phyloP scores from a whole-genome alignment of 2,888 invertebrate species.

The Protophormia terraenovae region DNA sequence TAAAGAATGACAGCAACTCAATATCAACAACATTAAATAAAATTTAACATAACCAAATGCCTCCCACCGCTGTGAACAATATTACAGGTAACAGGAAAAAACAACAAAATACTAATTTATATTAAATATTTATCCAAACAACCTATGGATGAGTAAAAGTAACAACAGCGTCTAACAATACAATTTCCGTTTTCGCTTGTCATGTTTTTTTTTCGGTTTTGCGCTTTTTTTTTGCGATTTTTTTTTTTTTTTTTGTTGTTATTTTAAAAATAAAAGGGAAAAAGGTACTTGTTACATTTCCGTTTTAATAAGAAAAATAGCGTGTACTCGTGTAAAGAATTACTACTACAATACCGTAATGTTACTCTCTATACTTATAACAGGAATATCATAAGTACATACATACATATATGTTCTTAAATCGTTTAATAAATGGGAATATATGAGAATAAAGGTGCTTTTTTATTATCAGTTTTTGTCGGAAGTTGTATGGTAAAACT shows the following conservation, averaged over 20 bases:
- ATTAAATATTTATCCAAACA: slow-evolving; percentile 56
- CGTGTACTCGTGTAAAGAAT: neutral
- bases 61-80: neutral
- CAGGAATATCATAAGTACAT: neutral
- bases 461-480: slow-evolving; percentile 16
- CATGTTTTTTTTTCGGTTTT: neutral
- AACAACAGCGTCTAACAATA: slow-evolving; percentile 40
- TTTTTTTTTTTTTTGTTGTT: neutral
- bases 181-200: slow-evolving; percentile 40
- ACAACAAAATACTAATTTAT: slow-evolving; percentile 33
- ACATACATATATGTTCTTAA: neutral
- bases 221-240: neutral
- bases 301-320: slow-evolving; percentile 38
- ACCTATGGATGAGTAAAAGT: neutral
- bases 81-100: neutral
- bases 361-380: neutral
- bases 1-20: neutral
- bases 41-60: neutral
- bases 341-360: neutral
- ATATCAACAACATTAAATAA: neutral
- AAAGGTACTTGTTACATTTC: slow-evolving; percentile 54
- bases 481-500: slow-evolving; percentile 16
- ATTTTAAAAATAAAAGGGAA: slow-evolving; percentile 4
- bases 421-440: slow-evolving; percentile 21
- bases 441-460: neutral